Evolutionary conservation across 2,113 vertebrate species (phyloP).

Genomic region (Oncorhynchus nerka): DNA sequence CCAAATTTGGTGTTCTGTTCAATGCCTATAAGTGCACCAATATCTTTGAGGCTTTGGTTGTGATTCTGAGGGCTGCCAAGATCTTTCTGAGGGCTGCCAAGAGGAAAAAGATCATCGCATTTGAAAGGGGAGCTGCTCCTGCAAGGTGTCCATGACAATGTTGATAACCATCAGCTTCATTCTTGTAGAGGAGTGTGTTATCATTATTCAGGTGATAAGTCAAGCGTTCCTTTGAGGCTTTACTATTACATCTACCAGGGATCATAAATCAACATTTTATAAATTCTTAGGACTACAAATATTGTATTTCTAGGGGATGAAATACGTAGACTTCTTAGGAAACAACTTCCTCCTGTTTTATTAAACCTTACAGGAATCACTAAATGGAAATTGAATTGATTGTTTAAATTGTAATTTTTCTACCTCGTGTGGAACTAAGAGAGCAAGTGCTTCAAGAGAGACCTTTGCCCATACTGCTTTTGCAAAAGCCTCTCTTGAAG

Average conservation of each 20-base stretch:
- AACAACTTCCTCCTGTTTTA: background rate
- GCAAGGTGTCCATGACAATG: constrained; percentile 92
- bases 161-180: constrained; percentile 59
- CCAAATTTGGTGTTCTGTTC: constrained; percentile 95
- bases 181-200: no score
- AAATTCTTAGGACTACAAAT: constrained; percentile 41
- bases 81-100: constrained; percentile 88
- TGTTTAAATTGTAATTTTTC: constrained; percentile 57
- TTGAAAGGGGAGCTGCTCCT: constrained; percentile 85
- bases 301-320: constrained; percentile 3
- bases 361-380: background rate
- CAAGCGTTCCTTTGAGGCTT: background rate
- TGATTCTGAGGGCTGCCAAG: constrained; percentile 92
- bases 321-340: constrained; percentile 9
- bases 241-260: constrained; percentile 19
- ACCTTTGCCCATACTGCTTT: constrained; percentile 40
- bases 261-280: constrained; percentile 37
- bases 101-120: constrained; percentile 81
- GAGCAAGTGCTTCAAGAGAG: constrained; percentile 27
- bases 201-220: background rate
- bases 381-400: constrained; percentile 24
- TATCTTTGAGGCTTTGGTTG: constrained; percentile 95
- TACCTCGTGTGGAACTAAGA: constrained; percentile 59
- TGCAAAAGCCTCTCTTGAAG: constrained; percentile 14
- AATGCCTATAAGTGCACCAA: constrained; percentile 92